phyloP scores from a whole-genome alignment of 2,888 invertebrate genomes.

The Meiosimyza platycephala region DNA sequence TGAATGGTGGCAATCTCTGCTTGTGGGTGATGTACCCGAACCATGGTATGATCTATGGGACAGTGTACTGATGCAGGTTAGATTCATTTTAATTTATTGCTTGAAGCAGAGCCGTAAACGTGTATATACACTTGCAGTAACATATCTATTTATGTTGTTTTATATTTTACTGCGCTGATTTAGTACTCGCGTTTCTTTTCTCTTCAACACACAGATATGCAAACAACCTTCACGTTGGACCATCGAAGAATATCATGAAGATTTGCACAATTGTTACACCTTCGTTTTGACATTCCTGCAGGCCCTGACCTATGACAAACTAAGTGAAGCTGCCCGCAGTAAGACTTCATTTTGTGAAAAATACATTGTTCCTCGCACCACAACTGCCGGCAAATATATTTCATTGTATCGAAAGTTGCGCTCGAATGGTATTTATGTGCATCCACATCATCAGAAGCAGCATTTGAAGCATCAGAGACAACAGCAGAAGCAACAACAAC shows the following conservation, averaged over 20 bases:
- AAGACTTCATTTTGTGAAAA: constrained; percentile 82
- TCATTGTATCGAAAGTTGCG: constrained; percentile 81
- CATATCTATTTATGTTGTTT: background rate
- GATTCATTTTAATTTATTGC: constrained; percentile 23
- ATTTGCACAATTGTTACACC: constrained; percentile 85
- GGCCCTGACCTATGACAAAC: constrained; percentile 76
- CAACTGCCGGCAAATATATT: constrained; percentile 86
- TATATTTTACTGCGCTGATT: background rate
- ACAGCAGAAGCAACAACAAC: constrained; percentile 30
- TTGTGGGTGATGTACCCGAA: constrained; percentile 76
- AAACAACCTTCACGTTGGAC: constrained; percentile 71
- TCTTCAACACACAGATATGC: constrained; percentile 53
- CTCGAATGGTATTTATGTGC: constrained; percentile 69
- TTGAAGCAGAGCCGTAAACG: background rate
- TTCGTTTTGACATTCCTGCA: constrained; percentile 86
- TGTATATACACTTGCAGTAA: background rate
- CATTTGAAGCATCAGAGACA: constrained; percentile 33
- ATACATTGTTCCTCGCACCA: constrained; percentile 84
- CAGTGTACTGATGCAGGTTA: constrained; percentile 73
- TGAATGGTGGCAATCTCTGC: constrained; percentile 76
- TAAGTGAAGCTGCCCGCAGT: constrained; percentile 75
- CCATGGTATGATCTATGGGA: constrained; percentile 79
- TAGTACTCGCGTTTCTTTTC: constrained; percentile 4
- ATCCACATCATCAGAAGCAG: constrained; percentile 53
- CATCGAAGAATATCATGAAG: constrained; percentile 78